Conservation (phyloP, 2,888 invertebrate species). For the Hydrotaea cyrtoneurina region DNA sequence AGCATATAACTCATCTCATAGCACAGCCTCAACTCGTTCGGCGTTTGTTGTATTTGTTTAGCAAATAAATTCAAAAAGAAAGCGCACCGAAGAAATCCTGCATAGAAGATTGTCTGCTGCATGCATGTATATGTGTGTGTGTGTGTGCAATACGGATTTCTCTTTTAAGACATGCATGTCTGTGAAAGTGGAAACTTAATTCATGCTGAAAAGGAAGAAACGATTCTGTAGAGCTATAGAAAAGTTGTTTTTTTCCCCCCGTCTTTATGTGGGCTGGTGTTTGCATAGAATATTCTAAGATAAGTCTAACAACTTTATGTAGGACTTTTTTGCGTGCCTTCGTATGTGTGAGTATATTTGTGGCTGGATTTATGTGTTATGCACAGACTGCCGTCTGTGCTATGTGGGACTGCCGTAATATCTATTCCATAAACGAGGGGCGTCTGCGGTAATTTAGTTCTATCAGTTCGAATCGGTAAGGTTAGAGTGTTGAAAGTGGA, state of each 20-base stretch:
- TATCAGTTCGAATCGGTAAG: no score
- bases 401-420: not conserved
- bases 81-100: slow-evolving; percentile 3
- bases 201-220: slow-evolving; percentile 56
- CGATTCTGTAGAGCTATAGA: slow-evolving; percentile 40
- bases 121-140: slow-evolving; percentile 23
- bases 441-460: not conserved
- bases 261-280: slow-evolving; percentile 11
- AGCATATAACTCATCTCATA: not conserved
- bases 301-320: slow-evolving; percentile 59
- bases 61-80: slow-evolving; percentile 74
- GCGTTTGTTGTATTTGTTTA: slow-evolving; percentile 73
- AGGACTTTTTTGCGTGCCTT: slow-evolving; percentile 51
- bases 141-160: no score
- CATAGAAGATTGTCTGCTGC: slow-evolving; percentile 25
- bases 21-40: not conserved
- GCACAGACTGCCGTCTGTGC: not conserved
- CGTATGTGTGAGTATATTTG: slow-evolving; percentile 16
- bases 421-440: not conserved
- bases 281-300: slow-evolving; percentile 38
- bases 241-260: not conserved
- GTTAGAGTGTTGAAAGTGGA: no score
- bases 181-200: slow-evolving; percentile 27
- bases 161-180: not conserved
- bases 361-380: not conserved